Evolutionary conservation across 2,888 invertebrate genomes (phyloP).

Genomic region (Nudaria mundana): DNA sequence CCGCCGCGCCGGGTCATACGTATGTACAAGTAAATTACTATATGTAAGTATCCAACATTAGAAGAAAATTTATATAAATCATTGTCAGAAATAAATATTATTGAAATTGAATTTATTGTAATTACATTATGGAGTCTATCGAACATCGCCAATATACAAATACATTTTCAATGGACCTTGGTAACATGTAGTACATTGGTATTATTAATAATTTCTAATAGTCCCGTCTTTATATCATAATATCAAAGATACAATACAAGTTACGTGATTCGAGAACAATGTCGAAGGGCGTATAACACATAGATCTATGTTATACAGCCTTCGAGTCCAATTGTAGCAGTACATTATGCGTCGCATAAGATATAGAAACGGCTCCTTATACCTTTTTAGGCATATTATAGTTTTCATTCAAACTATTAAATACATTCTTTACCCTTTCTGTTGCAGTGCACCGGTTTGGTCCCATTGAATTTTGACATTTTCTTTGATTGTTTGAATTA

Average conservation of each 20-base stretch:
- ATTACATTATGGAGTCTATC: constrained; percentile 67
- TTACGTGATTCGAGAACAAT: constrained; percentile 17
- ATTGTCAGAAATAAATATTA: constrained; percentile 41
- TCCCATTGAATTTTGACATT: constrained; percentile 52
- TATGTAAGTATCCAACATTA: constrained; percentile 66
- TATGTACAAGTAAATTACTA: constrained; percentile 76
- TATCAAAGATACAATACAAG: too few relatives aligned
- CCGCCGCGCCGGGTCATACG: constrained; percentile 77
- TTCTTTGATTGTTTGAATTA: constrained; percentile 3
- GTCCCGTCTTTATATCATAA: too few relatives aligned
- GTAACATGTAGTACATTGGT: too few relatives aligned
- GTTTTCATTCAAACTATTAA: constrained; percentile 1
- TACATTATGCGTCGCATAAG: constrained; percentile 26
- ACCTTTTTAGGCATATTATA: constrained; percentile 18
- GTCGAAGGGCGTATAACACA: too few relatives aligned
- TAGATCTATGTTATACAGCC: too few relatives aligned
- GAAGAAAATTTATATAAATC: constrained; percentile 62
- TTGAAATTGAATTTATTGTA: constrained; percentile 45
- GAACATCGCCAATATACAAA: constrained; percentile 56
- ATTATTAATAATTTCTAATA: too few relatives aligned
- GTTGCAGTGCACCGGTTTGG: constrained; percentile 76
- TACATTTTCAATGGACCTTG: constrained; percentile 38
- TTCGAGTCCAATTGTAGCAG: too few relatives aligned
- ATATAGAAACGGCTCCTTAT: constrained; percentile 57
- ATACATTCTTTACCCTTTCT: constrained; percentile 51